Base-by-base conservation (phyloP, 2,797 vertebrate genomes). In the Myotis planiceps region DNA sequence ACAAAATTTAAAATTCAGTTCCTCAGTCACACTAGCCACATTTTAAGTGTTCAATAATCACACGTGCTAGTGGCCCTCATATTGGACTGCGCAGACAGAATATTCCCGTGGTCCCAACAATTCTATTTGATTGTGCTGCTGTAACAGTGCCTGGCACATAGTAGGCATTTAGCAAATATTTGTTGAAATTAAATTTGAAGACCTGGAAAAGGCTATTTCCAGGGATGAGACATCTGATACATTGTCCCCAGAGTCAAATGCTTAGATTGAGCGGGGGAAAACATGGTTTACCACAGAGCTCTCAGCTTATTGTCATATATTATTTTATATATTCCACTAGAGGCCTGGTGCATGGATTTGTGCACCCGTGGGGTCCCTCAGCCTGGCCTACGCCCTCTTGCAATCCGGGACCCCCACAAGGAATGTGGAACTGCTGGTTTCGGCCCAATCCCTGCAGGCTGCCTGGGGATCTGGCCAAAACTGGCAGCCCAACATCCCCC, bases 171-270 rank as follows among this genome's bases (percentile, higher is more conserved):
- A 83, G 37, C 89, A 55, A 55, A n/a, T 88, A 68, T 58, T 93
- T 88, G n/a, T 34, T 76, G 79, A 94, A 78, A 37, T 58, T 92
- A 49, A 92, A 92, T 68, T 49, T 83, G 42, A 94, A 93, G 51
- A 13, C 39, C 58, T 45, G 27, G 47, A 84, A 89, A 85, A 91
- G 79, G 6, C 42, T 88, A 49, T 69, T 94, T 90, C 47, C 3
- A 72, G 53, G 29, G 16, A 49, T 49, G 51, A 60, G 23, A 27
- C 16, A 18, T 76, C 32, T 92, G 47, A 65, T 60, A 55, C 15
- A 23, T 65, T 65, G 3, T 10, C 13, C 29, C 6, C 47, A 42
- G 9, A 47, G 42, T 76, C 86, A 69, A 42, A 37, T 47, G n/a
- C 65, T 86, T 92, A 72, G 84, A n/a, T 0, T 12, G 60, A 55